Conservation (phyloP, 2,888 invertebrate species). For the Xestia ashworthii region DNA sequence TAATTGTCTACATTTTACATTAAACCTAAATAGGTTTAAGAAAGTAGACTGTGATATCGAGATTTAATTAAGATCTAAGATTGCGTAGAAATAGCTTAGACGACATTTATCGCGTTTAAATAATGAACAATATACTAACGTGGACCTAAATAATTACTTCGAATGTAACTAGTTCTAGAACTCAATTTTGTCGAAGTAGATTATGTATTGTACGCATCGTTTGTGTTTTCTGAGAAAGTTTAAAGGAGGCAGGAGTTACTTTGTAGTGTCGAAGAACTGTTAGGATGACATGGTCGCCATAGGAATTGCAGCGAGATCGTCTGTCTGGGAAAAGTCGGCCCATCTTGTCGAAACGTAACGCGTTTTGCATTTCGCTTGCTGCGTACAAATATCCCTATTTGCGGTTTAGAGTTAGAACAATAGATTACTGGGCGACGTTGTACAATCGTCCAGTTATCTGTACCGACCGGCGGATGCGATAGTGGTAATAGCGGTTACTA, state of each 20-base stretch:
- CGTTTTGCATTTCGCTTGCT: slow-evolving; percentile 31
- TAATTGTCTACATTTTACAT: slow-evolving; percentile 56
- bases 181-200: slow-evolving; percentile 39
- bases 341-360: slow-evolving; percentile 29
- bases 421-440: slow-evolving; percentile 80
- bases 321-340: slow-evolving; percentile 73
- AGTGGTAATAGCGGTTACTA: slow-evolving; percentile 86
- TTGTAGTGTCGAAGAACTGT: slow-evolving; percentile 69
- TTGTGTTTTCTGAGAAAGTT: slow-evolving; percentile 59
- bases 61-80: slow-evolving; percentile 69
- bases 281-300: slow-evolving; percentile 65
- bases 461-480: slow-evolving; percentile 83
- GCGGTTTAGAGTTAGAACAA: slow-evolving; percentile 78
- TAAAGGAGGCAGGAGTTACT: slow-evolving; percentile 42
- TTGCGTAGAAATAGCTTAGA: slow-evolving; percentile 68
- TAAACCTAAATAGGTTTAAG: slow-evolving; percentile 64
- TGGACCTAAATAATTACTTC: slow-evolving; percentile 65
- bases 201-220: slow-evolving; percentile 49
- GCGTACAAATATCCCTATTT: slow-evolving; percentile 76
- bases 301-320: slow-evolving; percentile 70
- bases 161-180: slow-evolving; percentile 57
- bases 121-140: slow-evolving; percentile 66
- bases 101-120: slow-evolving; percentile 70
- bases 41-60: slow-evolving; percentile 64
- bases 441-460: slow-evolving; percentile 80